A percentile compares a stretch with the other conserved stretches of the same genome.
Evolutionary conservation across 2,113 vertebrate species (phyloP).

Genomic region (Xenus cinereus): DNA sequence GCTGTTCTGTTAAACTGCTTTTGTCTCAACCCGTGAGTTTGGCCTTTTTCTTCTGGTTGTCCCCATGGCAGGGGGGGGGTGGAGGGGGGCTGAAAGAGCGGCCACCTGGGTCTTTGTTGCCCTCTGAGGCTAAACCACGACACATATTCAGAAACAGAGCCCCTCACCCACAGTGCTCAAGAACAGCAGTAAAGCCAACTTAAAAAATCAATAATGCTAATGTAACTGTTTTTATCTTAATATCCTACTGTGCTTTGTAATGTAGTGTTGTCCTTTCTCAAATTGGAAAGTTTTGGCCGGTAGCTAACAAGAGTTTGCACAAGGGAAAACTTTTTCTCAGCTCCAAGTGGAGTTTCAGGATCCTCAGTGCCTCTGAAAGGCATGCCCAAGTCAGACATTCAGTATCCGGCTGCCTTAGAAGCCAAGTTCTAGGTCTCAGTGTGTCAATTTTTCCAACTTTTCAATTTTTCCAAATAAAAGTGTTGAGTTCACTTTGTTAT

Average conservation of each 20-base stretch:
- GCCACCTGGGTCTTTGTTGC: no score
- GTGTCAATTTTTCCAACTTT: background rate
- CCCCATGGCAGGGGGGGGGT: no score
- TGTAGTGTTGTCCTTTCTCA: background rate
- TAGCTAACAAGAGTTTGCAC: background rate
- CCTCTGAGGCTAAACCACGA: no score
- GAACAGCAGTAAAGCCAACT: background rate
- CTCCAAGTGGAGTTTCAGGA: background rate
- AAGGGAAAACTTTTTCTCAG: background rate
- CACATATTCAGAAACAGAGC: background rate
- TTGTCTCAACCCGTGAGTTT: no score
- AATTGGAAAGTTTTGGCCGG: background rate
- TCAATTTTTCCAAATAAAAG: background rate
- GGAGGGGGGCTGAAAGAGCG: no score
- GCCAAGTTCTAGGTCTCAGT: background rate
- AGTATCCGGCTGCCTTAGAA: background rate
- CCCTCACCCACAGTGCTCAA: background rate
- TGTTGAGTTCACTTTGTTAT: background rate
- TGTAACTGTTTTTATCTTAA: background rate
- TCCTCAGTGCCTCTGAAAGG: background rate
- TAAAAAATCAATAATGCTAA: background rate
- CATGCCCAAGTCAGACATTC: background rate
- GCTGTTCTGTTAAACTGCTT: no score
- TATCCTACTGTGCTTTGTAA: background rate
- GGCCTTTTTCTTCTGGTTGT: no score